phyloP scores from a whole-genome alignment of 2,888 invertebrate species.

The Pseudeuparius sepicola region DNA sequence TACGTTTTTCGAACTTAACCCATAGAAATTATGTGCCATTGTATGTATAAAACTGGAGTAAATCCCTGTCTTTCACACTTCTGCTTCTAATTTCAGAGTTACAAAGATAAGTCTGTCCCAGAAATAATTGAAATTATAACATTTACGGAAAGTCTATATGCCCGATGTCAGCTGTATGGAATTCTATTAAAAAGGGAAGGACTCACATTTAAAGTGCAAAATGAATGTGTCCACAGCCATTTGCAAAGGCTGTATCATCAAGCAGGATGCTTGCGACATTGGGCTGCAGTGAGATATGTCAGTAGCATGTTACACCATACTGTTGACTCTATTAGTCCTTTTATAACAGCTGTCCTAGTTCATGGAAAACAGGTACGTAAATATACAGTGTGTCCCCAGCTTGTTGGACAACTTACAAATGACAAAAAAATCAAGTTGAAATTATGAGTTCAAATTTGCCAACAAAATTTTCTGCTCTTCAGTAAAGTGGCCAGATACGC shows the following conservation, averaged over 20 bases:
- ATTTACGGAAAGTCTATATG: slow-evolving; percentile 61
- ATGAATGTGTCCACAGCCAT: slow-evolving; percentile 54
- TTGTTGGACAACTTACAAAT: no score
- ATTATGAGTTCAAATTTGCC: no score
- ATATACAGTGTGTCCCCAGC: no score
- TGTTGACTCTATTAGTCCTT: slow-evolving; percentile 96
- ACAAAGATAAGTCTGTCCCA: slow-evolving; percentile 53
- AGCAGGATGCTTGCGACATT: slow-evolving; percentile 78
- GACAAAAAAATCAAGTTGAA: no score
- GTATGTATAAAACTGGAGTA: no score
- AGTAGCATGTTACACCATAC: slow-evolving; percentile 88
- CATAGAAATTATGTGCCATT: no score
- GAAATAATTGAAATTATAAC: slow-evolving; percentile 68
- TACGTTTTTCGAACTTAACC: no score
- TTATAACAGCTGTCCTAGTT: slow-evolving; percentile 94
- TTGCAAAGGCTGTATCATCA: slow-evolving; percentile 65
- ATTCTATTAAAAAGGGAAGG: slow-evolving; percentile 75
- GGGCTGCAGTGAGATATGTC: slow-evolving; percentile 91
- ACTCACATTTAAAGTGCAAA: slow-evolving; percentile 59
- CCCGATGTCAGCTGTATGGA: slow-evolving; percentile 75
- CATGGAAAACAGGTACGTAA: slow-evolving; percentile 84
- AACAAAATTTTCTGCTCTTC: no score
- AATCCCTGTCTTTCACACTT: no score
- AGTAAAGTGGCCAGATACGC: no score
- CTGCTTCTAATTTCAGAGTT: slow-evolving; percentile 49